These are phyloP conservation scores for Thamnophis sirtalis DNA, from an alignment of 2,113 vertebrate genomes.

Conservation along the genomic window DNA sequence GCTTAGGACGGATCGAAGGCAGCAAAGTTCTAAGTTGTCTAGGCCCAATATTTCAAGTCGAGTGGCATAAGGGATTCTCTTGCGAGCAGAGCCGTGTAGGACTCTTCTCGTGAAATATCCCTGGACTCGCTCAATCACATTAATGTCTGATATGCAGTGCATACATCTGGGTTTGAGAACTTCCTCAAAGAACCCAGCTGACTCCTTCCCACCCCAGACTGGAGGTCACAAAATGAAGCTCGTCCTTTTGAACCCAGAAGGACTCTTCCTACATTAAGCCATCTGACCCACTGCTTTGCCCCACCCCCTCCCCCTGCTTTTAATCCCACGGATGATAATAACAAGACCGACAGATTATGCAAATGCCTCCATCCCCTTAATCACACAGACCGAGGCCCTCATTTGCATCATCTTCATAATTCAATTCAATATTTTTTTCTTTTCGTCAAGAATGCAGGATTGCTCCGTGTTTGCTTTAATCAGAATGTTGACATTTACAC, in stretches of 20 bases:
- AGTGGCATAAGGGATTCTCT: too few species aligned
- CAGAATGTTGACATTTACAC: conserved; percentile 85
- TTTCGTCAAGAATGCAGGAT: conserved; percentile 76
- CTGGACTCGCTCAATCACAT: too few species aligned
- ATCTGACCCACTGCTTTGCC: background rate
- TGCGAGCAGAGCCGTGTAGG: too few species aligned
- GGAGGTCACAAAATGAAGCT: background rate
- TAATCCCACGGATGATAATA: conserved; percentile 49
- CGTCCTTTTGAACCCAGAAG: background rate
- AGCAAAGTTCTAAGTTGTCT: too few species aligned
- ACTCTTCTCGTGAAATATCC: too few species aligned
- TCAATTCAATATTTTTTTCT: conserved; percentile 69
- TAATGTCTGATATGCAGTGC: too few species aligned
- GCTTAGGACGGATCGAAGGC: too few species aligned
- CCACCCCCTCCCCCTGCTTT: conserved; percentile 16
- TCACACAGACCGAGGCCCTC: conserved; percentile 57
- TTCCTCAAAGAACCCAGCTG: background rate
- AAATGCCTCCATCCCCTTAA: conserved; percentile 65
- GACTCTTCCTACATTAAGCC: background rate
- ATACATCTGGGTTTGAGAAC: background rate
- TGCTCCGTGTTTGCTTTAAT: conserved; percentile 81
- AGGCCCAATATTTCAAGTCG: too few species aligned
- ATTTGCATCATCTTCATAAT: conserved; percentile 79
- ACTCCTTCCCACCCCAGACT: background rate
- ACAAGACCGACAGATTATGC: conserved; percentile 59